Evolutionary conservation across 2,888 invertebrate genomes (phyloP).

Genomic region (Drosophila niveifrons): DNA sequence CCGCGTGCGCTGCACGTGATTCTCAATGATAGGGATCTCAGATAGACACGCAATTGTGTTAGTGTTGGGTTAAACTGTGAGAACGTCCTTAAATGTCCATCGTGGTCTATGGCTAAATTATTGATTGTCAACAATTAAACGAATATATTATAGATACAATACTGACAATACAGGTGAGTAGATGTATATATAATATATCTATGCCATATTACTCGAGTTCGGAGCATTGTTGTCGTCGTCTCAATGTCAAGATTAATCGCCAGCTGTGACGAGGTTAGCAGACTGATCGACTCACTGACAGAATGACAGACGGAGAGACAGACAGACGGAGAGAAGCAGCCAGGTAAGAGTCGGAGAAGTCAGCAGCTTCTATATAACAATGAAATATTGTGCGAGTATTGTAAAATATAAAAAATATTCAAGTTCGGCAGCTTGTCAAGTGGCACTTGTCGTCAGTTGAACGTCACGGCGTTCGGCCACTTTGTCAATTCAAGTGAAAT

Average conservation of each 20-base stretch:
- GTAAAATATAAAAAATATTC: slow-evolving; percentile 60
- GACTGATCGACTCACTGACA: slow-evolving; percentile 43
- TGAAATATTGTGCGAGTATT: slow-evolving; percentile 68
- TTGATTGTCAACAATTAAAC: slow-evolving; percentile 66
- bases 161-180: slow-evolving; percentile 5
- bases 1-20: slow-evolving; percentile 83
- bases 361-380: slow-evolving; percentile 74
- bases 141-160: slow-evolving; percentile 31
- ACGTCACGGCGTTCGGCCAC: slow-evolving; percentile 82
- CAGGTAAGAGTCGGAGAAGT: slow-evolving; percentile 45
- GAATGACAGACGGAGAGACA: slow-evolving; percentile 35
- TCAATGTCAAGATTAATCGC: slow-evolving; percentile 82
- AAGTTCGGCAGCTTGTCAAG: slow-evolving; percentile 82
- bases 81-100: slow-evolving; percentile 49
- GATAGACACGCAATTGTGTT: slow-evolving; percentile 51
- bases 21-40: slow-evolving; percentile 59
- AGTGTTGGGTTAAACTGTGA: slow-evolving; percentile 46
- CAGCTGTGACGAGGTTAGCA: slow-evolving; percentile 77
- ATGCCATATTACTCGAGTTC: slow-evolving; percentile 22
- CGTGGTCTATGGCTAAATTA: slow-evolving; percentile 52
- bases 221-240: slow-evolving; percentile 44
- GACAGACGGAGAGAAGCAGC: slow-evolving; percentile 29
- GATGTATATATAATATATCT: slow-evolving; percentile 16
- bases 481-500: slow-evolving; percentile 83
- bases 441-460: slow-evolving; percentile 81